Conservation (phyloP, 2,888 invertebrate species). For the Cremastinae sp. region DNA sequence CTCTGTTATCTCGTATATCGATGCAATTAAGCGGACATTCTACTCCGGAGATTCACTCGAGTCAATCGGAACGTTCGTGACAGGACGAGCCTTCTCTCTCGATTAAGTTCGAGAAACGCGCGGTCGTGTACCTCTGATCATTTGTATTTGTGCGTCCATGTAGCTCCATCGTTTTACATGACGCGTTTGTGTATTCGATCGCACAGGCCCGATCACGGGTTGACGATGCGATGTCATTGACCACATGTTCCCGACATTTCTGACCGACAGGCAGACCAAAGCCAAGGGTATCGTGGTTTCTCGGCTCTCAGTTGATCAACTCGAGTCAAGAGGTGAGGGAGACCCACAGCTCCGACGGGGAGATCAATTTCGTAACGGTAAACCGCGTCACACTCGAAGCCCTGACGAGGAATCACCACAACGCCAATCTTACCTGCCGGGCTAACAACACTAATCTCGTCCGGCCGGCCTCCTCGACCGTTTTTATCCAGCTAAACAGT, state of each 20-base stretch:
- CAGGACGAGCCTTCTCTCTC: not conserved
- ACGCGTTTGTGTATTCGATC: slow-evolving; percentile 6
- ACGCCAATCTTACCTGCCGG: slow-evolving; percentile 92
- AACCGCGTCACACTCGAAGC: slow-evolving; percentile 91
- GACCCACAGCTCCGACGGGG: slow-evolving; percentile 66
- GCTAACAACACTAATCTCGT: slow-evolving; percentile 93
- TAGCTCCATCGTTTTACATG: slow-evolving; percentile 11
- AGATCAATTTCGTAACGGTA: slow-evolving; percentile 86
- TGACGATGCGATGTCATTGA: slow-evolving; percentile 50
- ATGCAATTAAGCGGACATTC: not conserved
- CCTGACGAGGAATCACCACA: slow-evolving; percentile 91
- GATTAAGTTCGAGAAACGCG: slow-evolving; percentile 4
- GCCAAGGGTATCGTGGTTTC: slow-evolving; percentile 91
- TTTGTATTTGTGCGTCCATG: not conserved
- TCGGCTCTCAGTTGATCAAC: slow-evolving; percentile 91
- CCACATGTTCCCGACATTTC: slow-evolving; percentile 43
- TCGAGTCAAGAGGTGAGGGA: slow-evolving; percentile 88
- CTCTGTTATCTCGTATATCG: slow-evolving; percentile 10
- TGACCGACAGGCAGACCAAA: slow-evolving; percentile 85
- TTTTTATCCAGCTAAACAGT: slow-evolving; percentile 93
- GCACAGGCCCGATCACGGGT: slow-evolving; percentile 22
- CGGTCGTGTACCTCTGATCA: too few relatives aligned
- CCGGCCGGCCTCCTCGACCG: slow-evolving; percentile 89
- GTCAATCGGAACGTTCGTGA: slow-evolving; percentile 19
- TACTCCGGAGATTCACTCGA: not conserved